phyloP scores from a whole-genome alignment of 1,140 invertebrate genomes.

The Sipha flava region DNA sequence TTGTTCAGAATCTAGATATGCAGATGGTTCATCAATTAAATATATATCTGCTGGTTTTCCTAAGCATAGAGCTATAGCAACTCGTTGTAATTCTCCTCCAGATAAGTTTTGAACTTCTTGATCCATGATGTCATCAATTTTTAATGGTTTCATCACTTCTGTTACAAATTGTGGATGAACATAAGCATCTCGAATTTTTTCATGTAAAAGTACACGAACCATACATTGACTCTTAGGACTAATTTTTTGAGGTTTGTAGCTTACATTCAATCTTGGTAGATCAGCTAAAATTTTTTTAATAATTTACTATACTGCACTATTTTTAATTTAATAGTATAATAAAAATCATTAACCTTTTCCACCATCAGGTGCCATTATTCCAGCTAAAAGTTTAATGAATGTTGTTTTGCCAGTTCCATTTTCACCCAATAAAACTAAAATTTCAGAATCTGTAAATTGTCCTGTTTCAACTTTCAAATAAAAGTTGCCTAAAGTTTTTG shows the following conservation, averaged over 20 bases:
- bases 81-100: slow-evolving; percentile 97
- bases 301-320: too few relatives aligned
- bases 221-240: slow-evolving; percentile 90
- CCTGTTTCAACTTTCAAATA: slow-evolving; percentile 72
- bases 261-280: slow-evolving; percentile 89
- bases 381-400: slow-evolving; percentile 96
- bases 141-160: slow-evolving; percentile 98
- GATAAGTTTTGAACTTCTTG: slow-evolving; percentile 98
- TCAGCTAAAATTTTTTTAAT: slow-evolving; percentile 49
- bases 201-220: slow-evolving; percentile 83
- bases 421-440: slow-evolving; percentile 95
- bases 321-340: background rate
- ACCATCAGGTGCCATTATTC: slow-evolving; percentile 83
- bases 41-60: slow-evolving; percentile 99
- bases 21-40: slow-evolving; percentile 97
- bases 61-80: slow-evolving; percentile 89
- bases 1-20: slow-evolving; percentile 98
- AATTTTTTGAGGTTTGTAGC: slow-evolving; percentile 99
- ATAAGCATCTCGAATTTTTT: slow-evolving; percentile 95
- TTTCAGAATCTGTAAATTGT: slow-evolving; percentile 98
- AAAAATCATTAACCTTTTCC: slow-evolving; percentile 47
- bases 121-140: slow-evolving; percentile 96
- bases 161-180: slow-evolving; percentile 95
- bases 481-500: slow-evolving; percentile 78
- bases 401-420: slow-evolving; percentile 99